These are phyloP conservation scores for Patiria miniata DNA, from an alignment of 35 echinoderm and acorn worm species.

Conservation along the genomic window DNA sequence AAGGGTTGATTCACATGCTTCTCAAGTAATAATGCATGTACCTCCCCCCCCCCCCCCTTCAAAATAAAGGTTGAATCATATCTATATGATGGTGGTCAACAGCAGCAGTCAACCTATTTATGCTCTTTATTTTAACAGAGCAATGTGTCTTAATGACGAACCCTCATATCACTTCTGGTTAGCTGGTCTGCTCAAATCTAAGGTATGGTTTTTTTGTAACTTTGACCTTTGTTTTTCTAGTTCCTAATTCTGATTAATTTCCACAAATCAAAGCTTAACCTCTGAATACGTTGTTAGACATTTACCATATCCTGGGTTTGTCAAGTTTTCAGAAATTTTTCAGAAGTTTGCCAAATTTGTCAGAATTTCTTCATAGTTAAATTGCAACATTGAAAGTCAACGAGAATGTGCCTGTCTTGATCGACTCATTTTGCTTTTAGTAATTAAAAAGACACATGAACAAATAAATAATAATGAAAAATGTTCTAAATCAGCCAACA, in stretches of 20 bases:
- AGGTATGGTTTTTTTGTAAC: constrained; percentile 42
- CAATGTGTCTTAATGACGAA: constrained; percentile 70
- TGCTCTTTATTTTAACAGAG: constrained; percentile 27
- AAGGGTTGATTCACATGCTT: no score
- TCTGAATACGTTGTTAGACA: neutral
- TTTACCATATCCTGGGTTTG: neutral
- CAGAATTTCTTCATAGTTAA: neutral
- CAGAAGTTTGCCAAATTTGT: neutral
- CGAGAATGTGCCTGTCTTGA: no score
- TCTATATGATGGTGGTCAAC: no score
- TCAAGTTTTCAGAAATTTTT: neutral
- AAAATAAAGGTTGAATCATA: no score
- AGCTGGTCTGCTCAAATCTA: constrained; percentile 77
- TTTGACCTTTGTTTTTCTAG: neutral
- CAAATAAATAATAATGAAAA: no score
- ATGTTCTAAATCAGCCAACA: no score
- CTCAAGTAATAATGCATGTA: no score
- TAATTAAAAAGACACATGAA: no score
- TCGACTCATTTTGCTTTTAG: no score
- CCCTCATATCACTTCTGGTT: constrained; percentile 58
- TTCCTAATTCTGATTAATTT: neutral
- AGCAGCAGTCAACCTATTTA: neutral
- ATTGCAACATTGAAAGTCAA: neutral
- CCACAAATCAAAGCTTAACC: neutral
- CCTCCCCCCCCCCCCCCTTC: no score